Conservation (phyloP, 2,797 vertebrate species). For the Sebastes aleutianus region DNA sequence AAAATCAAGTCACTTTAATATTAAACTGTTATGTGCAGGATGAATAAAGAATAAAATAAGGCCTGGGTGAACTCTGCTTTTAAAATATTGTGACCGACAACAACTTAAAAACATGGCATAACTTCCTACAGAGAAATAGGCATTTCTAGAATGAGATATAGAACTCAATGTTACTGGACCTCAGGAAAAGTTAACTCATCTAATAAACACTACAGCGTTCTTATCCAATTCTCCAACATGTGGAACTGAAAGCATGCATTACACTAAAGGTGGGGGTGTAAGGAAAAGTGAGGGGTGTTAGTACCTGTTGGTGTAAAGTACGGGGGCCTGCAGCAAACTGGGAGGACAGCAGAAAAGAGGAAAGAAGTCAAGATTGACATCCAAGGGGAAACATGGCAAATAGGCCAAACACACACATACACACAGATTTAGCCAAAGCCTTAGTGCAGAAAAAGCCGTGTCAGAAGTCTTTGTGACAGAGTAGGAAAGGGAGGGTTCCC, state of each 20-base stretch:
- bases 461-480: slow-evolving; percentile 32
- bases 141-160: neutral
- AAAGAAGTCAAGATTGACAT: slow-evolving; percentile 74
- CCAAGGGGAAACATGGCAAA: slow-evolving; percentile 47
- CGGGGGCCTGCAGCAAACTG: slow-evolving; percentile 93
- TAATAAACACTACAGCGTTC: neutral
- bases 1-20: neutral
- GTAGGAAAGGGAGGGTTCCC: slow-evolving; percentile 3
- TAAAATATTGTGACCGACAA: neutral
- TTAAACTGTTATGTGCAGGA: neutral
- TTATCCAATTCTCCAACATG: neutral
- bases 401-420: slow-evolving; percentile 7
- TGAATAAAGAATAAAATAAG: neutral
- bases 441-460: slow-evolving; percentile 37
- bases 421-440: slow-evolving; percentile 44
- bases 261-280: slow-evolving; percentile 14
- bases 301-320: slow-evolving; percentile 96
- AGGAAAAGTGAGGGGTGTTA: slow-evolving; percentile 70
- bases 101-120: neutral
- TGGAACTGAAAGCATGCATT: slow-evolving; percentile 53
- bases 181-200: neutral
- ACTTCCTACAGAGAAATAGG: neutral
- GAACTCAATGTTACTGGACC: neutral
- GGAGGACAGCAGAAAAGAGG: slow-evolving; percentile 82
- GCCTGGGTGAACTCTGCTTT: neutral